Percentiles rank a stretch among this genome's conserved stretches.
Evolutionary conservation across 2,888 invertebrate genomes (phyloP).

Genomic region (Cremastinae sp.): DNA sequence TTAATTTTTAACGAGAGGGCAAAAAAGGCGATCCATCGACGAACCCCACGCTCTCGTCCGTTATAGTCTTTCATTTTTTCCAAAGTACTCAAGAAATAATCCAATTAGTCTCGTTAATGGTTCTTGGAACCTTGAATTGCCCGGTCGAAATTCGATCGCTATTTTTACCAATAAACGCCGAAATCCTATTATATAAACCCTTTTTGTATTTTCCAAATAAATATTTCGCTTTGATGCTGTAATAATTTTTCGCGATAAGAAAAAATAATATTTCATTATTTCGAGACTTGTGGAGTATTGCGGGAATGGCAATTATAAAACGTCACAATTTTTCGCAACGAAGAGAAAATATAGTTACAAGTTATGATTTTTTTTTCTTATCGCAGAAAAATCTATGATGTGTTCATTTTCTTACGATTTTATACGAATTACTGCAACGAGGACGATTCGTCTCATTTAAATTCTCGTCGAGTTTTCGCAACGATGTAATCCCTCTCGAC

Average conservation of each 20-base stretch:
- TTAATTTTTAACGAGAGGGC: constrained; percentile 26
- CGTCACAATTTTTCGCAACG: constrained; percentile 3
- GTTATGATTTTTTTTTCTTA: background rate
- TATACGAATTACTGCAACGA: constrained; percentile 2
- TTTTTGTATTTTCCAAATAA: too few relatives aligned
- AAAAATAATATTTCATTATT: too few relatives aligned
- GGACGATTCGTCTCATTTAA: constrained; percentile 25
- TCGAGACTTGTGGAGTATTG: too few relatives aligned
- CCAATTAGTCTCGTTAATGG: constrained; percentile 54
- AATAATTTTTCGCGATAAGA: too few relatives aligned
- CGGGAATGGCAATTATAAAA: too few relatives aligned
- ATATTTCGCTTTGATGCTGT: too few relatives aligned
- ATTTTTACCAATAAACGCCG: too few relatives aligned
- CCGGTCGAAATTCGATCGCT: background rate
- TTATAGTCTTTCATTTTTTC: constrained; percentile 27
- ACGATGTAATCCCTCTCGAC: constrained; percentile 16
- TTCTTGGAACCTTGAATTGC: too few relatives aligned
- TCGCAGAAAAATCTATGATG: constrained; percentile 8
- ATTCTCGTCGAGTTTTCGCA: constrained; percentile 14
- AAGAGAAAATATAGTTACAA: background rate
- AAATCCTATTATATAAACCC: too few relatives aligned
- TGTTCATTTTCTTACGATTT: background rate
- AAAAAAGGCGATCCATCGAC: constrained; percentile 4
- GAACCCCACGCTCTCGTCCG: constrained; percentile 46
- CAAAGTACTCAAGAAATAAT: constrained; percentile 31